phyloP scores from a whole-genome alignment of 2,797 vertebrate species.

The Centropyge bicolor region DNA sequence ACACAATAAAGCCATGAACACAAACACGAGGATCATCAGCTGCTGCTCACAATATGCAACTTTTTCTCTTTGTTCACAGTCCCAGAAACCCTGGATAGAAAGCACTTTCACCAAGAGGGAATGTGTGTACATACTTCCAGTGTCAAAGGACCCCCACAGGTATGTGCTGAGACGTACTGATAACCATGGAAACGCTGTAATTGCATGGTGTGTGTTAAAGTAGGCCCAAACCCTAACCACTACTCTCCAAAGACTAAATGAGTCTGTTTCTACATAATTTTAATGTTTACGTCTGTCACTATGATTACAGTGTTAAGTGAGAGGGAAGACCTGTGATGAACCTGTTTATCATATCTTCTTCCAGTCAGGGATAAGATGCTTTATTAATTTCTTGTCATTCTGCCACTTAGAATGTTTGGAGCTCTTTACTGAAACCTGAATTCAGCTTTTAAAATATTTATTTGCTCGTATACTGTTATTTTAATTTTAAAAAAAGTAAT shows the following conservation, averaged over 20 bases:
- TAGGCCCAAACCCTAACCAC: constrained; percentile 73
- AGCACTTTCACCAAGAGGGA: constrained; percentile 99
- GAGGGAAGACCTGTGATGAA: constrained; percentile 49
- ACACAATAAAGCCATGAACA: neutral
- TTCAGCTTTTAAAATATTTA: neutral
- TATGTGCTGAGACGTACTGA: constrained; percentile 77
- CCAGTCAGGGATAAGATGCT: neutral
- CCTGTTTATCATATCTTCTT: constrained; percentile 32
- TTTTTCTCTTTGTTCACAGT: constrained; percentile 86
- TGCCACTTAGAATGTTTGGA: neutral
- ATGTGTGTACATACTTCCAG: constrained; percentile 99
- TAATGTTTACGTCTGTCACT: constrained; percentile 72
- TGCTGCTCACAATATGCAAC: constrained; percentile 24
- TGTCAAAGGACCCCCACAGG: constrained; percentile 99
- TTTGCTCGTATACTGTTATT: neutral
- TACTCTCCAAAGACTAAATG: constrained; percentile 67
- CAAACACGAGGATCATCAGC: neutral
- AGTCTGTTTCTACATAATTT: constrained; percentile 71
- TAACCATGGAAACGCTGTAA: constrained; percentile 71
- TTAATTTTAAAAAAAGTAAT: neutral
- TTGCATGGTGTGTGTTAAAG: constrained; percentile 68
- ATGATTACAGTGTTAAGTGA: constrained; percentile 67
- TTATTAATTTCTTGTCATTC: neutral
- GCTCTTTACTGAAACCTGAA: neutral
- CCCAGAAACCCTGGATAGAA: constrained; percentile 99